Evolutionary conservation across 1,140 invertebrate genomes (phyloP), one percentile per base, ranked within the genome.

Genomic region (Liolophura sinensis): DNA sequence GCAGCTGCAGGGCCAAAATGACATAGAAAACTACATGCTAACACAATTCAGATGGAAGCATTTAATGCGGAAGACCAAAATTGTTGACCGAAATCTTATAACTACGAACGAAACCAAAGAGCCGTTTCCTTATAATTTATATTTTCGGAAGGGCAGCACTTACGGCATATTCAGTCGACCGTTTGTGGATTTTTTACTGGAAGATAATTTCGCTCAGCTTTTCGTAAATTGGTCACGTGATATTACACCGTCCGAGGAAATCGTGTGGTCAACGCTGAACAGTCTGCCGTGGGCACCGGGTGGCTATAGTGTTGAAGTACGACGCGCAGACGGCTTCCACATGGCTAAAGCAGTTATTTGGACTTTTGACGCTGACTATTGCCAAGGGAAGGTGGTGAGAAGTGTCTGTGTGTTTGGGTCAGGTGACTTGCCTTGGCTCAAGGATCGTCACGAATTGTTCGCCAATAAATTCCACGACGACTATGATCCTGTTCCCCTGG

Each of bases 401-500:
- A 64, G 69, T 22, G 68, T 82, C 0, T 82, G 80, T 65, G 74
- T 80, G 4, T 78, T 79, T 47, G 70, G 74, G 15, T 63, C 72
- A 27, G 70, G 58, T 12, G 81, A 84, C 68, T 62, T 83, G 56
- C 67, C 69, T 9, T 75, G 75, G 73, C 60, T 83, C 3, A 25
- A 64, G 11, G 63, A 56, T 4, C 65, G 69, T 25, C 77, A 70
- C 12, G 64, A 82, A 31, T 62, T 82, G 51, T 69, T 80, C 64
- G 79, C 75, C 18, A 84, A 84, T 68, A 84, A 84, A 64, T 80
- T 84, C 62, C 62, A 76, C 61, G 49, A 68, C 22, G 67, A 78
- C 51, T 73, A 55, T 48, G 73, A 83, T 64, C 74, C 71, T 16
- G 31, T 75, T 1, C 68, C 67, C 1, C 65, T 80, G n/a, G 74